Evolutionary conservation across 2,797 vertebrate species (phyloP).

Genomic region (Poeciliopsis gracilis): DNA sequence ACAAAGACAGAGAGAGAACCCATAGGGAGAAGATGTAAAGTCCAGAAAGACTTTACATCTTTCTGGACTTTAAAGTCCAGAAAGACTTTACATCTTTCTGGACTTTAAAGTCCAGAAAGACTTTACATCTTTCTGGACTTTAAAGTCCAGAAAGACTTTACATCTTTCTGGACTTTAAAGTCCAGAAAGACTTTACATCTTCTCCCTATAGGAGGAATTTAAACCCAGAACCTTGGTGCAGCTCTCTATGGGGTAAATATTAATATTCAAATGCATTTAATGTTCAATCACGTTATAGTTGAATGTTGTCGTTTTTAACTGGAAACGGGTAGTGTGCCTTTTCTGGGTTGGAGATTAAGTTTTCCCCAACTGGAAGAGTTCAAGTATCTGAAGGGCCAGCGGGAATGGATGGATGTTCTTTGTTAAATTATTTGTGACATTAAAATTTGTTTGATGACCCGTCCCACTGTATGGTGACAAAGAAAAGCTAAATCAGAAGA

Average conservation of each 20-base stretch:
- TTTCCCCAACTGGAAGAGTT: background rate
- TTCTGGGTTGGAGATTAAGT: background rate
- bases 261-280: background rate
- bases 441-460: background rate
- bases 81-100: too few relatives aligned
- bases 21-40: background rate
- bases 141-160: background rate
- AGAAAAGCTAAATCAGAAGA: background rate
- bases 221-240: background rate
- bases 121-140: too few relatives aligned
- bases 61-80: background rate
- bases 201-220: too few relatives aligned
- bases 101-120: background rate
- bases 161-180: too few relatives aligned
- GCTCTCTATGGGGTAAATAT: background rate
- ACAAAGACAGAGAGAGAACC: too few relatives aligned
- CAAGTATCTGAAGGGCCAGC: background rate
- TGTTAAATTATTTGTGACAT: background rate
- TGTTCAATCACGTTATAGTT: background rate
- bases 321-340: background rate
- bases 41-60: conserved; percentile 1
- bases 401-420: background rate
- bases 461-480: background rate
- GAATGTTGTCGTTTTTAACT: background rate
- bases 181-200: conserved; percentile 1